A percentile compares a stretch with the other conserved stretches of the same genome.
These are phyloP conservation scores for Eclectus roratus DNA, from an alignment of 2,113 vertebrate species.

Conservation along the genomic window DNA sequence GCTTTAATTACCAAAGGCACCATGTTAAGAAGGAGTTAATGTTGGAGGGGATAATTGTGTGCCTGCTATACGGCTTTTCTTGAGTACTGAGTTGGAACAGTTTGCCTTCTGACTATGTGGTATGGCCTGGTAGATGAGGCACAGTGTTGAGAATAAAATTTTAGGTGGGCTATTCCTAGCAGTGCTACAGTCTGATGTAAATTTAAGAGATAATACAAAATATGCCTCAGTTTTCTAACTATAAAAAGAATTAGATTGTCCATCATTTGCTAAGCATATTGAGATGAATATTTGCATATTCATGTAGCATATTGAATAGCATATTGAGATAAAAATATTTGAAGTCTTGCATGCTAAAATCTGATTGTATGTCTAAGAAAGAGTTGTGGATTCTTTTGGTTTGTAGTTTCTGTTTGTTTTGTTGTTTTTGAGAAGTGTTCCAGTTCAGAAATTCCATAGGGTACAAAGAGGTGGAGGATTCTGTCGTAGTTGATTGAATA, in stretches of 20 bases:
- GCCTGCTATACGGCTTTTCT: background rate
- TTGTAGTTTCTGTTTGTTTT: background rate
- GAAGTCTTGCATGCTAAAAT: background rate
- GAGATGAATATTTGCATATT: background rate
- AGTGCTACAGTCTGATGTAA: background rate
- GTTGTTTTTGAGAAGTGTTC: background rate
- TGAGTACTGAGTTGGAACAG: background rate
- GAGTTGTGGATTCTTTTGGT: background rate
- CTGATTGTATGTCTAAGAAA: background rate
- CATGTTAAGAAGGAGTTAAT: background rate
- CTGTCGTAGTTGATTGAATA: background rate
- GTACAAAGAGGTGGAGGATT: background rate
- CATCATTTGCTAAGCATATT: background rate
- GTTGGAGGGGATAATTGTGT: background rate
- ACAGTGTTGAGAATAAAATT: background rate
- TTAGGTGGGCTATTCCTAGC: background rate
- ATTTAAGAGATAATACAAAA: background rate
- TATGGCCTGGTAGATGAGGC: background rate
- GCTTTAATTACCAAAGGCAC: background rate
- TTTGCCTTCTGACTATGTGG: background rate
- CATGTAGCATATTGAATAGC: no score
- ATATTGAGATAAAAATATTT: background rate
- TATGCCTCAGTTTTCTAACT: rapidly evolving
- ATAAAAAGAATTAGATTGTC: background rate
- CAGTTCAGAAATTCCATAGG: background rate